A percentile compares a stretch with the other conserved stretches of the same genome.
These are phyloP conservation scores for Neodiprion virginianus DNA, from an alignment of 1,140 invertebrate species.

Conservation along the genomic window DNA sequence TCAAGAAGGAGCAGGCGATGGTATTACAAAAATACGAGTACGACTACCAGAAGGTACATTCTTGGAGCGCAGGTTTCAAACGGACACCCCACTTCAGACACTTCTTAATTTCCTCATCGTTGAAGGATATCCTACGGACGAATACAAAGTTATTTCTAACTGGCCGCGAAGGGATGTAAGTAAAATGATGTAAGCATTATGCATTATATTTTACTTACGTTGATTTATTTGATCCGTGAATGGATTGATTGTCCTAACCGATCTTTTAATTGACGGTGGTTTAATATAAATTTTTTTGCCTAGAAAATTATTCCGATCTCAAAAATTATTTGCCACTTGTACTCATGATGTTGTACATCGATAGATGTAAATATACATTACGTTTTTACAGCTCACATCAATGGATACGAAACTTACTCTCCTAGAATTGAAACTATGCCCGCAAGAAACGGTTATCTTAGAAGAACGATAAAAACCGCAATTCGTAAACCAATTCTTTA, in stretches of 20 bases:
- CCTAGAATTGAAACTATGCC: slow-evolving; percentile 82
- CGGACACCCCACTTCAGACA: slow-evolving; percentile 72
- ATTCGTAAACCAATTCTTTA: slow-evolving; percentile 45
- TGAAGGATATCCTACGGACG: slow-evolving; percentile 84
- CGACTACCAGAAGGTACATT: slow-evolving; percentile 77
- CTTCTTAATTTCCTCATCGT: slow-evolving; percentile 86
- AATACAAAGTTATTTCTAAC: slow-evolving; percentile 90
- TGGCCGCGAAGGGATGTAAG: slow-evolving; percentile 92
- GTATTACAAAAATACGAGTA: slow-evolving; percentile 77
- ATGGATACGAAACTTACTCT: slow-evolving; percentile 79
- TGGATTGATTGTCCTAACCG: too few relatives aligned
- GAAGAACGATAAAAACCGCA: slow-evolving; percentile 79
- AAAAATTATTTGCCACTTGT: neutral
- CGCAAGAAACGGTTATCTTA: slow-evolving; percentile 91
- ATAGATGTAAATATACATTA: too few relatives aligned
- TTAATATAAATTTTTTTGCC: neutral
- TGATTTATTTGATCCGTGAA: neutral
- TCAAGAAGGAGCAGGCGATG: slow-evolving; percentile 61
- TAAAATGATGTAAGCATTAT: slow-evolving; percentile 39
- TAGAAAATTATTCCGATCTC: neutral
- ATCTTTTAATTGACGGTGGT: too few relatives aligned
- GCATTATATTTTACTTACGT: neutral
- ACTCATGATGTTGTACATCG: too few relatives aligned
- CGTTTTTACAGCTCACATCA: slow-evolving; percentile 76
- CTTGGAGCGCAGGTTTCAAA: slow-evolving; percentile 77